Conservation (phyloP, 2,113 vertebrate genomes). For the Bos javanicus region DNA sequence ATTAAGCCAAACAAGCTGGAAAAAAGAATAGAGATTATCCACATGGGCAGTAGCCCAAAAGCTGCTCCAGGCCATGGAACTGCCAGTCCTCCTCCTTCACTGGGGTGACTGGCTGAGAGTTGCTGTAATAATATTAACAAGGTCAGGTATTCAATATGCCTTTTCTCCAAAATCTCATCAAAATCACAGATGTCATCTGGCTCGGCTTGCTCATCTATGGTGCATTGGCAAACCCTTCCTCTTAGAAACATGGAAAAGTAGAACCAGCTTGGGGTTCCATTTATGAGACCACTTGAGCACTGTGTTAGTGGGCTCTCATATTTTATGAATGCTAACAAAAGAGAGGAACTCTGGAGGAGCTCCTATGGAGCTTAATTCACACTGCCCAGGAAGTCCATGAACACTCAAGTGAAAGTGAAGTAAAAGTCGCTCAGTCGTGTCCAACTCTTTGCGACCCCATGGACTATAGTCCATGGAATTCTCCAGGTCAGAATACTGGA, state of each 20-base stretch:
- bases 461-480: neutral
- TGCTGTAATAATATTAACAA: neutral
- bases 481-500: neutral
- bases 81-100: neutral
- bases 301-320: neutral
- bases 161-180: neutral
- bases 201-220: neutral
- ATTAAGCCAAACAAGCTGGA: slow-evolving; percentile 24
- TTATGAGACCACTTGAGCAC: neutral
- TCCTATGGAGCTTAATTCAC: neutral
- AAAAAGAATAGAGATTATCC: neutral
- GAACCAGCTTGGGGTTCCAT: neutral
- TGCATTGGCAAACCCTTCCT: neutral
- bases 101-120: neutral
- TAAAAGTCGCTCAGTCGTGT: neutral
- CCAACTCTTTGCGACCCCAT: neutral
- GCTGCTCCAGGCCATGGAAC: neutral
- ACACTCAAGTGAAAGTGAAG: neutral
- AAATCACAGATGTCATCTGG: slow-evolving; percentile 15
- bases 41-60: neutral
- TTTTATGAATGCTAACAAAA: neutral
- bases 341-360: neutral
- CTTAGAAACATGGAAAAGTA: neutral
- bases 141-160: neutral
- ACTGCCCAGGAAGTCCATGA: neutral